Base-by-base conservation (phyloP, 2,797 vertebrate genomes). In the Sebastes diaconus region DNA sequence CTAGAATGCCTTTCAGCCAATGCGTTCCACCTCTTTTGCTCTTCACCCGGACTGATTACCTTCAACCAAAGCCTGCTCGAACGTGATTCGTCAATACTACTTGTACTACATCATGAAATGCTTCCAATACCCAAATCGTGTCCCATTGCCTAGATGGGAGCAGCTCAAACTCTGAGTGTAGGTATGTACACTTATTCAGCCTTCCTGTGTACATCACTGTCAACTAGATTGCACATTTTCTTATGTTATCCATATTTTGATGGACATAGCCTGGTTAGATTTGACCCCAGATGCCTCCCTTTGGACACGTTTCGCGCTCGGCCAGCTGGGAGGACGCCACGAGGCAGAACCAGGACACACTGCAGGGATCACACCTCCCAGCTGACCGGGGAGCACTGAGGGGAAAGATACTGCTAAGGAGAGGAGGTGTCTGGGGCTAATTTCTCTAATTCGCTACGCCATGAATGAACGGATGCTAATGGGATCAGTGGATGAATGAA, bases 301-400 rank as follows among this genome's bases (percentile, higher is more conserved):
- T 66, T 65, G 20, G 59, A 66, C 39, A 58, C 7, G 24, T 77
- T 82, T 90, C 55, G 0, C 8, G 64, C 75, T 84, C 5, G 5
- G 59, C 57, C 70, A 68, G 36, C 77, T 72, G 58, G 29, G 55
- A 54, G 59, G 79, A 83, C 7, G 11, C 72, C 59, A 4, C 12
- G 2, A 79, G 60, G 73, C 52, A 30, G 34, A 36, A 81, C 59
- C 74, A 52, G 73, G 84, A 86, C 50, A 88, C 22, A 71, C 75
- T 86, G 88, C 83, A 87, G 68, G 79, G 81, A 80, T 84, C 87
- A 87, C 90, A 76, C 70, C 80, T 87, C 63, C 86, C 90, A 92
- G 86, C 83, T 91, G 88, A 88, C 87, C 1, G 3, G 25, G 20
- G 22, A 50, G 8, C 13, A 1, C 18, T 12, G 16, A 55, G 8